Evolutionary conservation across 2,797 vertebrate species (phyloP), one percentile per base, ranked within the genome.

Genomic region (Hoplostethus atlanticus): DNA sequence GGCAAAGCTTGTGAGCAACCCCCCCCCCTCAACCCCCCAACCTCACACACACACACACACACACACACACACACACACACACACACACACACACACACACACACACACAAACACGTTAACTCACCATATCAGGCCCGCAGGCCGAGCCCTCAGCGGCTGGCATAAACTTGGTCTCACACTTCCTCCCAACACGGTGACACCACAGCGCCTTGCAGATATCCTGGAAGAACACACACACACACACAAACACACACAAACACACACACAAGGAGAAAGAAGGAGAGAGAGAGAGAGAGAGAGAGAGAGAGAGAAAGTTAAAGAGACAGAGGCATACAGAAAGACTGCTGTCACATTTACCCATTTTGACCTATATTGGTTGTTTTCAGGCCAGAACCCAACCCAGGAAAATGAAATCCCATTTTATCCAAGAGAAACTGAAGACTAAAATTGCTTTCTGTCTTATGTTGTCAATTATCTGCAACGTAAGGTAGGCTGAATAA

Each of bases 81-180:
- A 60, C 50, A 15, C 64, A 67, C 36, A 38, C 36, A 5, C 63
- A 71, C 25, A 54, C 5, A n/a, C 73, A 28, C 28, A 28, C 63
- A 47, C 42, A 66, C 0, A 16, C 15, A 72, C 76, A 73, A 48
- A 54, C 5, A n/a, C 73, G 77, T 76, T 71, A 68, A 87, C 86
- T 95, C 91, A 98, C 97, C 96, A 96, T 97, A 79, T 96, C 94
- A 11, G 93, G 95, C 64, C 97, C 96, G 21, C 97, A 98, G 52
- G 86, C 68, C 2, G 97, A 97, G 73, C 97, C 97, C 84, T 98
- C 97, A n/a, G 97, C 97, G 0, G 97, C 97, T 17, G 97, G 97
- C 96, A 98, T 97, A 90, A 97, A 97, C 87, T 98, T 98, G 71
- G 97, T 97, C 87, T 98, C 97, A 76, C 97, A 98, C 92, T 97